Base-by-base conservation (phyloP, 2,113 vertebrate species). In the Urocolius indicus region DNA sequence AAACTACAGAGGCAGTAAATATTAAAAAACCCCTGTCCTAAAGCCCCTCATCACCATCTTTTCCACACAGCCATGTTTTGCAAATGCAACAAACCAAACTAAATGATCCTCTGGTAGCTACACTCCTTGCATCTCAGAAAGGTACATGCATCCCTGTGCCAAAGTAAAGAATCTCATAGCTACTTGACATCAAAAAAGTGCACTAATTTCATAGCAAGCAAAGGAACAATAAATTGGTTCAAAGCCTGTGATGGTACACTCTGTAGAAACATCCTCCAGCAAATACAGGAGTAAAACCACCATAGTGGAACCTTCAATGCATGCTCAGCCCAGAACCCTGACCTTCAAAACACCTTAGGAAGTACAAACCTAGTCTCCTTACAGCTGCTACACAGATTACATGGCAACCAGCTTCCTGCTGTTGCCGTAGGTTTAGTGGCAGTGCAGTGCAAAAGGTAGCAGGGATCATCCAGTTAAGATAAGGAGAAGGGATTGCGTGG, bases 81-180 rank as follows among this genome's bases (percentile, higher is more conserved):
- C 58, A 93, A 95, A 90, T 61, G 66, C 66, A 91, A 76, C 43
- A 48, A 45, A 67, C 76, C 72, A 80, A 82, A 72, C 34, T 34
- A 84, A 90, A 77, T 30, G 34, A 55, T 7, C 27, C 55, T 55
- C 51, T 0, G 0, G 61, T 74, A 93, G 76, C 90, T 76, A 46
- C 84, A 93, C 66, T 86, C 69, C 46, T 79, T 58, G 54, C 84
- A 62, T 90, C 58, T 83, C 62, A 26, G 23, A 92, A 92, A 93
- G 61, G 61, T 46, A 51, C 46, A 82, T 13, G 45, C 43, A 68
- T 52, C n/a, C 29, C 32, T 14, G 21, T 74, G 79, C 86, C 95
- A 92, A 96, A 82, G 24, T 55, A 95, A 96, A 93, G 57, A 92
- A 87, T 80, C 45, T 68, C 38, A 61, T 26, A 30, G 76, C 41